phyloP scores from a whole-genome alignment of 2,797 vertebrate species.

The Chaetodon trifasciatus region DNA sequence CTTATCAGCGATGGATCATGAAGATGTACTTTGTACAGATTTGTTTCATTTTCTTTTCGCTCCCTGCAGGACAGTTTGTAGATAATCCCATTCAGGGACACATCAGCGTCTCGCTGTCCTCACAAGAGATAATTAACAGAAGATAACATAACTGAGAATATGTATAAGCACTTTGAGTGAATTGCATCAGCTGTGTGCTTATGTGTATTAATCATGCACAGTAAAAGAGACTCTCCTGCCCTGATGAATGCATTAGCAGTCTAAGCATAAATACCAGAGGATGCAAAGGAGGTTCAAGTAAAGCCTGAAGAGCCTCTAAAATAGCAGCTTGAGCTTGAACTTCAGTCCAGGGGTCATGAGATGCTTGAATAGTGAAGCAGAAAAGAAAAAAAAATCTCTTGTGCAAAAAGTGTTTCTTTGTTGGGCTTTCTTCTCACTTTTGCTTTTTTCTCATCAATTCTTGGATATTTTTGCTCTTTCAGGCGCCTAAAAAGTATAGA shows the following conservation, averaged over 20 bases:
- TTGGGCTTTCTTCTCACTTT: not conserved
- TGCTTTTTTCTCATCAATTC: not conserved
- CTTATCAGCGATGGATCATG: slow-evolving; percentile 49
- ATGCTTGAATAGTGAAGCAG: not conserved
- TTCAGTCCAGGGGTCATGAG: not conserved
- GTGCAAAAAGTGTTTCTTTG: not conserved
- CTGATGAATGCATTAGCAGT: slow-evolving; percentile 17
- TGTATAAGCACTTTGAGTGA: slow-evolving; percentile 30
- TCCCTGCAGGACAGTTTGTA: slow-evolving; percentile 54
- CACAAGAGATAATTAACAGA: slow-evolving; percentile 62
- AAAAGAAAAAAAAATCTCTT: not conserved
- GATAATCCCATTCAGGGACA: slow-evolving; percentile 63
- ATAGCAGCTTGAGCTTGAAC: not conserved
- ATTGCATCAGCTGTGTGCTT: slow-evolving; percentile 59
- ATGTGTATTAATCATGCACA: slow-evolving; percentile 37
- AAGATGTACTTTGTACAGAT: slow-evolving; percentile 59
- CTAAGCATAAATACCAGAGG: slow-evolving; percentile 7
- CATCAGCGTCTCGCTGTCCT: slow-evolving; percentile 38
- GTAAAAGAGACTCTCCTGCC: slow-evolving; percentile 14
- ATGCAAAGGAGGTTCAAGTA: slow-evolving; percentile 28
- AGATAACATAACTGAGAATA: slow-evolving; percentile 54
- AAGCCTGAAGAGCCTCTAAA: slow-evolving; percentile 8
- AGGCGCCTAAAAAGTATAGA: not conserved
- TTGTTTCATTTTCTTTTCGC: slow-evolving; percentile 54
- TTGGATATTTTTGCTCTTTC: not conserved